Percentiles rank a stretch among this genome's conserved stretches.
Evolutionary conservation across 2,113 vertebrate genomes (phyloP).

Genomic region (Probosciger aterrimus): DNA sequence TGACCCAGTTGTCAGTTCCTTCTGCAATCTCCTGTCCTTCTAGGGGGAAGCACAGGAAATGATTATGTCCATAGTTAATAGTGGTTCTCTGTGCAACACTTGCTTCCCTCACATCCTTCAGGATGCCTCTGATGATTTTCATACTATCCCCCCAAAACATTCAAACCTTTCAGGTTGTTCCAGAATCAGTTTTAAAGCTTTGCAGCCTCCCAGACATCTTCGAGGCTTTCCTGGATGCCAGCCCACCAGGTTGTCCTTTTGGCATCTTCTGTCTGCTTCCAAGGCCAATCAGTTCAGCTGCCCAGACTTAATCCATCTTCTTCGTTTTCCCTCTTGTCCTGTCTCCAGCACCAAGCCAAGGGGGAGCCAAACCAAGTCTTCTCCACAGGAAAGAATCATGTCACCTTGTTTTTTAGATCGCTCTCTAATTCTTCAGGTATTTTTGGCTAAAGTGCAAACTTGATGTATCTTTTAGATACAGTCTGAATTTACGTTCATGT

Average conservation of each 20-base stretch:
- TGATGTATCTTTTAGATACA: background rate
- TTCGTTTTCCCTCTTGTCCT: background rate
- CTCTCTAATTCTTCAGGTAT: background rate
- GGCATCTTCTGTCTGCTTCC: background rate
- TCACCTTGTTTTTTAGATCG: background rate
- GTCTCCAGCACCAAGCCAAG: background rate
- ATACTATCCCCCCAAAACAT: background rate
- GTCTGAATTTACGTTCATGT: background rate
- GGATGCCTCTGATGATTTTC: background rate
- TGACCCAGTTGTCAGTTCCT: background rate
- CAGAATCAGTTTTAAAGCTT: background rate
- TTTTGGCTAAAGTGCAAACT: background rate
- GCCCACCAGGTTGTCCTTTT: background rate
- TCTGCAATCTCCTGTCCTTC: background rate
- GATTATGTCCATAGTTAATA: rapidly evolving
- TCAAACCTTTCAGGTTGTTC: background rate
- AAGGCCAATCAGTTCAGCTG: background rate
- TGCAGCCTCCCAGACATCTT: background rate
- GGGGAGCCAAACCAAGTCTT: background rate
- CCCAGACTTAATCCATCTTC: background rate
- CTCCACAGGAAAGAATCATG: background rate
- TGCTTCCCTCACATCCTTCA: background rate
- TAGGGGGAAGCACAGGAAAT: background rate
- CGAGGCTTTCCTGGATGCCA: background rate
- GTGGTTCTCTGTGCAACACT: background rate